These are phyloP conservation scores for Camponotus vicinus DNA, from an alignment of 1,140 invertebrate species.

Conservation along the genomic window DNA sequence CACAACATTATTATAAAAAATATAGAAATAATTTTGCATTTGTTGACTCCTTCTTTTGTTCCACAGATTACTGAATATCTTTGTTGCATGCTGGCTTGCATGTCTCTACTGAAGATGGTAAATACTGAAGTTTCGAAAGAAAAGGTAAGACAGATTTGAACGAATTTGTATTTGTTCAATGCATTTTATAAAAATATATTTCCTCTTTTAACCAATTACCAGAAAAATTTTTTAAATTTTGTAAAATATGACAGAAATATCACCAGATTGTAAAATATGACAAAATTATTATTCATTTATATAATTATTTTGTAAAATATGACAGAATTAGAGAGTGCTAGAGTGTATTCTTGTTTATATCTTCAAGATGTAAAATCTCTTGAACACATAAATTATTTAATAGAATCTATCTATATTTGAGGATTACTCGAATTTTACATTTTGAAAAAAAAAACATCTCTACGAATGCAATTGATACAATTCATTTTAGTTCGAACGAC, in stretches of 20 bases:
- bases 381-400: too few species aligned
- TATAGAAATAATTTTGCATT: neutral
- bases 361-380: neutral
- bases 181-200: neutral
- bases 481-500: constrained; percentile 67
- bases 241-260: neutral
- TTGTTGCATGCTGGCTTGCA: constrained; percentile 62
- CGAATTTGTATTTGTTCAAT: neutral
- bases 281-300: neutral
- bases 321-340: neutral
- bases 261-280: neutral
- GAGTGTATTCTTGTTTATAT: too few species aligned
- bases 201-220: neutral
- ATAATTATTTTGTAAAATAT: neutral
- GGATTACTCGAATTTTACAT: neutral
- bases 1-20: neutral
- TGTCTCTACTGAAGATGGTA: constrained; percentile 50
- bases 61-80: constrained; percentile 67
- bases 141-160: constrained; percentile 62
- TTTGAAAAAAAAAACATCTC: neutral
- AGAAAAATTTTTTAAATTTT: neutral
- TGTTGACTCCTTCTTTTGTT: neutral
- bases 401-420: too few species aligned
- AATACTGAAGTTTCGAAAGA: constrained; percentile 40
- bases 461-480: neutral